These are phyloP conservation scores for Drosophila ambigua DNA, from an alignment of 1,140 invertebrate genomes.

Conservation along the genomic window DNA sequence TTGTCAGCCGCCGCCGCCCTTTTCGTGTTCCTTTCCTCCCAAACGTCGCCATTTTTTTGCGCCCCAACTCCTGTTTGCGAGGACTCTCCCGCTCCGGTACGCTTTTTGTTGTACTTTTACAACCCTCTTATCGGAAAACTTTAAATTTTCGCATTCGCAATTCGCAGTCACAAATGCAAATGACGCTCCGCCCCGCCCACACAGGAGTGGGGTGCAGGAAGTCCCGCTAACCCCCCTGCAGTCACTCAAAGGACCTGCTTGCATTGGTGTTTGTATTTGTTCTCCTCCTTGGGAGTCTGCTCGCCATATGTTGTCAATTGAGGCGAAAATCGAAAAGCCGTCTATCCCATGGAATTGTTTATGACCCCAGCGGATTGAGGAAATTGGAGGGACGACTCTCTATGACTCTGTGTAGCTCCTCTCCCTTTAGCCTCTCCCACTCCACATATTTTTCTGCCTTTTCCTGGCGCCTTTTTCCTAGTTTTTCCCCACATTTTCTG, in stretches of 20 bases:
- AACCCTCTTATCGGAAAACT: constrained; percentile 79
- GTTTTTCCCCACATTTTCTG: constrained; percentile 46
- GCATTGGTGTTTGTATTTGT: constrained; percentile 9
- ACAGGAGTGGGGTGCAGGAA: background rate
- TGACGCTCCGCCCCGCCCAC: constrained; percentile 62
- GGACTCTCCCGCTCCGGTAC: constrained; percentile 9
- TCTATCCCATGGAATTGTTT: constrained; percentile 73
- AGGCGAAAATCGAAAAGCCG: constrained; percentile 80
- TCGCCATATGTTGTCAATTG: constrained; percentile 79
- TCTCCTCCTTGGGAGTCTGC: constrained; percentile 50
- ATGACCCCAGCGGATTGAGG: constrained; percentile 61
- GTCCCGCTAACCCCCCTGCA: background rate
- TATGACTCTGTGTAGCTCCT: constrained; percentile 8
- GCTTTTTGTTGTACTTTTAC: constrained; percentile 72
- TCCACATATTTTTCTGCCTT: background rate
- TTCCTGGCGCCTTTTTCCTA: constrained; percentile 29
- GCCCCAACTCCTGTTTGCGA: constrained; percentile 22
- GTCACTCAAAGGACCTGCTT: background rate
- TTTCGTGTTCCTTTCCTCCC: constrained; percentile 65
- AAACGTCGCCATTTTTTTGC: constrained; percentile 73
- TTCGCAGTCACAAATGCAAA: constrained; percentile 78
- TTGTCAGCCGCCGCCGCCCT: constrained; percentile 69
- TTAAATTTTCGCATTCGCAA: constrained; percentile 80
- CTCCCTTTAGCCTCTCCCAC: background rate
- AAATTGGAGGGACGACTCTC: constrained; percentile 41